These are phyloP conservation scores for Falco berigora DNA, from an alignment of 2,797 vertebrate genomes.

Conservation along the genomic window DNA sequence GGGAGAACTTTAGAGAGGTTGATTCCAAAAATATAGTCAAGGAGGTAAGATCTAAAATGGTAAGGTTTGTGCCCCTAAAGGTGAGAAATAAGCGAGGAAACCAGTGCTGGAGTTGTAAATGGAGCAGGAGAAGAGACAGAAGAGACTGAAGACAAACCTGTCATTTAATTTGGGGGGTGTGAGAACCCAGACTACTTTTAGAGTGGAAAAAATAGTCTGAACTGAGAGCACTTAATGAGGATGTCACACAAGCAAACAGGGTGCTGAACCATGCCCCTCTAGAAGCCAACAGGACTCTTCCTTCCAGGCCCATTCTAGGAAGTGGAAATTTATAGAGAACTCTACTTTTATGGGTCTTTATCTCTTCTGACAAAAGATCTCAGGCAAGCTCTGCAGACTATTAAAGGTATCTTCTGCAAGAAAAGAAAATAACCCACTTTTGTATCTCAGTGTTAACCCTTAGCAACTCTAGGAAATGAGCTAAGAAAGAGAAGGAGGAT, in stretches of 20 bases:
- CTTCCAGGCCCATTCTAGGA: not conserved
- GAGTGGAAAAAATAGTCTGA: not conserved
- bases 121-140: slow-evolving; percentile 13
- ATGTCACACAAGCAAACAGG: not conserved
- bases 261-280: not conserved
- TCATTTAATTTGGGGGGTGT: slow-evolving; percentile 18
- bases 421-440: not conserved
- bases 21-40: slow-evolving; percentile 7
- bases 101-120: slow-evolving; percentile 15
- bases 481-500: not conserved
- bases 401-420: not conserved
- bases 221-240: slow-evolving; percentile 44
- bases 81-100: slow-evolving; percentile 11
- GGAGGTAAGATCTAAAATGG: not conserved
- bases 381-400: not conserved
- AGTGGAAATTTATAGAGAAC: not conserved
- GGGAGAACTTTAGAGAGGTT: not conserved
- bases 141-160: slow-evolving; percentile 31
- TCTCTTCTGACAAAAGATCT: not conserved
- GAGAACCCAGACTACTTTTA: slow-evolving; percentile 31
- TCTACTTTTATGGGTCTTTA: not conserved
- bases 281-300: not conserved
- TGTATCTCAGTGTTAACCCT: not conserved
- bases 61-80: not conserved
- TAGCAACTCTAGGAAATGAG: not conserved